Evolutionary conservation across 2,113 vertebrate species (phyloP), one percentile per base, ranked within the genome.

Genomic region (Lycaon pictus): DNA sequence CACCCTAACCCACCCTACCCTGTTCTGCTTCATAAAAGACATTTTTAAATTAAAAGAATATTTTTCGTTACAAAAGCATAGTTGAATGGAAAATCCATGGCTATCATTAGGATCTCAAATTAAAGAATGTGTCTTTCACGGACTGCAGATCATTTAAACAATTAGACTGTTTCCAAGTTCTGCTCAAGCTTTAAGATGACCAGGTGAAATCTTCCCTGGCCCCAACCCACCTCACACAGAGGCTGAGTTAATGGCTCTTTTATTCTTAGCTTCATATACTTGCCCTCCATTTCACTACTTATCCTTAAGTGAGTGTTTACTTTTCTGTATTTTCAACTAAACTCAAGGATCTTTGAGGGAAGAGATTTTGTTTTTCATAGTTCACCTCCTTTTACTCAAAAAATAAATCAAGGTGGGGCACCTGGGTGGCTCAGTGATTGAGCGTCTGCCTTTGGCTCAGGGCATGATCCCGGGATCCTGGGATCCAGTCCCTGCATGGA

Each of bases 261-360:
- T 25, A 37, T 16, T 37, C 35, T 69, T 22, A 69, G 27, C n/a
- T 53, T 27, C 37, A 29, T 20, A 5, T 20, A 25, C 0, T 0
- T 77, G 32, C 22, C 62, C 84, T 58, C n/a, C 20, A 8, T 65
- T 79, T 92, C 22, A 88, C 55, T 27, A 60, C 53, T 71, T 76
- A 35, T 17, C 22, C 56, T 35, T 82, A 23, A 13, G 27, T 53
- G 77, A 91, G 5, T 81, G 4, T 69, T 88, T 84, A 35, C 25
- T 76, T 90, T 88, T 71, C 51, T 53, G 1, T 60, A 53, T 86
- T 94, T 93, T 80, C 37, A 67, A 23, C n/a, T 95, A 43, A 80
- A 84, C 48, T 72, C 11, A 65, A 65, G 62, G 29, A 48, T 92
- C 25, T 7, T 84, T 53, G 62, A 93, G 29, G 48, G 19, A 80